Base-by-base conservation (phyloP, 2,113 vertebrate species). In the Nycticryphes semicollaris region DNA sequence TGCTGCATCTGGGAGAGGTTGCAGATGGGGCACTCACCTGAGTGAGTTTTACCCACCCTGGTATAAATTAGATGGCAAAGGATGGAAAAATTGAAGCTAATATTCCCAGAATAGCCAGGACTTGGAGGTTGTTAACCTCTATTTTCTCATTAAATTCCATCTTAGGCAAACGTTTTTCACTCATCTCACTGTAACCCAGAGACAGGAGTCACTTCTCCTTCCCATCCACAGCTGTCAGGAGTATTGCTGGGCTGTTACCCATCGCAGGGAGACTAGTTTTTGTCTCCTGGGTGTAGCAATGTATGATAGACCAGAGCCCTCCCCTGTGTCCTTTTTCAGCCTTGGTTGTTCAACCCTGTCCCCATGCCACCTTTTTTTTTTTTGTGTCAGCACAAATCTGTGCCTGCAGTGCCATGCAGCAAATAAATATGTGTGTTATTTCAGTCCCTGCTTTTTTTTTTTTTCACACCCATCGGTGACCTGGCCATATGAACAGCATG, bases 121-220 rank as follows among this genome's bases (percentile, higher is more conserved):
- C 43, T 47, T 23, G 57, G 45, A 90, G 56, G 57, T 72, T 84
- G 74, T 89, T 89, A 94, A 92, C 89, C 89, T 69, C 48, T 75
- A 27, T 81, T 94, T 95, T 80, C 51, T 96, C 43, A 56, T 78
- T 87, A 95, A 90, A 72, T 95, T 93, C 72, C 67, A 88, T 59
- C 87, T 88, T 74, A 84, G 82, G 68, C 72, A 85, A 95, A 91
- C 64, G 76, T 28, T 90, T 87, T 75, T 67, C 74, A 37, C 57
- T 93, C 70, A 15, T 62, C 82, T 68, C 75, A 76, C 53, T 11
- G 31, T 45, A 92, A 92, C 57, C 35, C 86, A 25, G 91, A 70
- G 77, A 91, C 73, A 81, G 45, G 64, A 94, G 87, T 91, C 77
- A 51, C 76, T 81, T 74, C 72, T 73, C 31, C 57, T 90, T 56